Evolutionary conservation across 2,797 vertebrate genomes (phyloP).

Genomic region (Pantherophis alleghaniensis): DNA sequence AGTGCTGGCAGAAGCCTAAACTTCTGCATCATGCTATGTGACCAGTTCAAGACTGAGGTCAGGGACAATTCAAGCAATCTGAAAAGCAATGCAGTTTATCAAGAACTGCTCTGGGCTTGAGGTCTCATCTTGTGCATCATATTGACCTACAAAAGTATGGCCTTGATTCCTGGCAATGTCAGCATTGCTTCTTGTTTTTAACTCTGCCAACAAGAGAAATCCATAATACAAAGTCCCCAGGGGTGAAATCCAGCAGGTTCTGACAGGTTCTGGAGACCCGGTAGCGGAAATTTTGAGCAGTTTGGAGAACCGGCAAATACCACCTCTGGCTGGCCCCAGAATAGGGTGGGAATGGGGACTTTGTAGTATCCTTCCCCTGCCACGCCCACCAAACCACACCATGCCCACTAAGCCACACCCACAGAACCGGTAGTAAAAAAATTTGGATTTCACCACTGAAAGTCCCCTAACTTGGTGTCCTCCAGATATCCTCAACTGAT

Average conservation of each 20-base stretch:
- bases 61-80: not conserved
- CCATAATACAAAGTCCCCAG: not conserved
- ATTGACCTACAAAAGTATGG: not conserved
- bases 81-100: not conserved
- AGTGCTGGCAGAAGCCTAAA: constrained; percentile 18
- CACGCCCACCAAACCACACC: too few species aligned
- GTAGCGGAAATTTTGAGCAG: too few species aligned
- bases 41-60: not conserved
- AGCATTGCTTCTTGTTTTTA: not conserved
- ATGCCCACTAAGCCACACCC: too few species aligned
- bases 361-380: too few species aligned
- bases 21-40: constrained; percentile 37
- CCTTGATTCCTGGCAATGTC: not conserved
- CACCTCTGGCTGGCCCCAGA: too few species aligned
- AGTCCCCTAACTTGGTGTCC: not conserved
- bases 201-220: not conserved
- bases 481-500: not conserved
- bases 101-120: not conserved
- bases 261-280: too few species aligned
- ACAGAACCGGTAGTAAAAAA: too few species aligned
- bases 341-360: too few species aligned
- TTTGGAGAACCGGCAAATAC: too few species aligned
- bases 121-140: not conserved
- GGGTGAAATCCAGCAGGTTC: too few species aligned
- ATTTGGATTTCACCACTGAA: not conserved